Conservation (phyloP, 2,888 invertebrate species). For the Sarcophaga caerulescens region DNA sequence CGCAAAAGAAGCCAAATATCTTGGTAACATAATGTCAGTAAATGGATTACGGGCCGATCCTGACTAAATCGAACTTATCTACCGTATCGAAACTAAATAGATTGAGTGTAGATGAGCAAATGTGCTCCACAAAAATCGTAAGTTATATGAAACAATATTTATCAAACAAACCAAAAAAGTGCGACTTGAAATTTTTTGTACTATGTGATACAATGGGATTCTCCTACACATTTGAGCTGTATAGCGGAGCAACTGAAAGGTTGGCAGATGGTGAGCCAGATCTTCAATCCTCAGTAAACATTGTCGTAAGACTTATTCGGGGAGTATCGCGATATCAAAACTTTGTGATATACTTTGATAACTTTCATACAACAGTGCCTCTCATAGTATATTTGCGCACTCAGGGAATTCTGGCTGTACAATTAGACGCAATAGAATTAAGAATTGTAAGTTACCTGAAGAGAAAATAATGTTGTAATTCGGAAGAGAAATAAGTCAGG, state of each 20-base stretch:
- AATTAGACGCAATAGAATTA: slow-evolving; percentile 25
- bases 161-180: too few relatives aligned
- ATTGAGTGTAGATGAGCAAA: too few relatives aligned
- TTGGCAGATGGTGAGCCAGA: background rate
- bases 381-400: background rate
- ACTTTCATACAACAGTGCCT: too few relatives aligned
- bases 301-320: slow-evolving; percentile 14
- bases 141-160: background rate
- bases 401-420: slow-evolving; percentile 7
- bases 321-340: background rate
- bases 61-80: too few relatives aligned
- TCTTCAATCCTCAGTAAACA: slow-evolving; percentile 13
- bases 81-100: too few relatives aligned
- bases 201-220: background rate
- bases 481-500: background rate
- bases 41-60: too few relatives aligned
- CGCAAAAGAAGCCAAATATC: too few relatives aligned
- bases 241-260: background rate
- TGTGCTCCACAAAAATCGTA: too few relatives aligned
- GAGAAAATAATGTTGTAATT: slow-evolving; percentile 8
- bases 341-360: too few relatives aligned
- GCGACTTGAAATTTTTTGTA: background rate
- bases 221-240: slow-evolving; percentile 9
- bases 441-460: slow-evolving; percentile 25
- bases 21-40: too few relatives aligned